phyloP scores from a whole-genome alignment of 2,113 vertebrate species.

The Poeciliopsis turrubarensis region DNA sequence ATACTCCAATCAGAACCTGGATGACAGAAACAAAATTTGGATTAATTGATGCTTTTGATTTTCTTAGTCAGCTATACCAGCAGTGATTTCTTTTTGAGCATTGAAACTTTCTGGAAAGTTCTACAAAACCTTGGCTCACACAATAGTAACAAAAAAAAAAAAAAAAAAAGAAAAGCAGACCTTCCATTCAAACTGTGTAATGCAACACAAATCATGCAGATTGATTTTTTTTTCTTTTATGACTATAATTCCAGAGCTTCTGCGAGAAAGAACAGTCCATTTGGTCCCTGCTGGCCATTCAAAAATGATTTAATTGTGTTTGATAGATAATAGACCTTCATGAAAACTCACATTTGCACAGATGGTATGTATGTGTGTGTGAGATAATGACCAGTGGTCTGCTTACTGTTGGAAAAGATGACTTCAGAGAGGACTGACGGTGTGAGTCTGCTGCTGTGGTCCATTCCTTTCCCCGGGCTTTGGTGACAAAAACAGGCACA shows the following conservation, averaged over 20 bases:
- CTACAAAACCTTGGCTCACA: background rate
- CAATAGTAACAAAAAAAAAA: background rate
- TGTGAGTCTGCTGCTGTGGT: slow-evolving; percentile 56
- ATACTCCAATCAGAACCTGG: too few species aligned
- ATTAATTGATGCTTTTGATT: too few species aligned
- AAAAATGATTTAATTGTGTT: slow-evolving; percentile 65
- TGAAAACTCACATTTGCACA: slow-evolving; percentile 74
- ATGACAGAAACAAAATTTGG: too few species aligned
- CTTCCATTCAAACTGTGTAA: background rate
- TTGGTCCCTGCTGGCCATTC: slow-evolving; percentile 39
- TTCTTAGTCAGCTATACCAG: background rate
- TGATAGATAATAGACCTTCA: slow-evolving; percentile 67
- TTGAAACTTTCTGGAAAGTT: background rate
- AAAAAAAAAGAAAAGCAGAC: slow-evolving; percentile 5
- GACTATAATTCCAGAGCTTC: slow-evolving; percentile 21
- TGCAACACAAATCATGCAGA: slow-evolving; percentile 19
- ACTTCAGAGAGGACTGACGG: slow-evolving; percentile 73
- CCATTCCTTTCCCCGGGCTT: slow-evolving; percentile 65
- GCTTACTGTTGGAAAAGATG: slow-evolving; percentile 78
- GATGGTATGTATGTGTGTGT: slow-evolving; percentile 62
- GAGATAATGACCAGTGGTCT: slow-evolving; percentile 72
- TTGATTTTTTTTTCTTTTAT: slow-evolving; percentile 8
- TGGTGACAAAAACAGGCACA: slow-evolving; percentile 43
- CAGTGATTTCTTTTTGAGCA: background rate
- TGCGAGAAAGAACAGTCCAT: slow-evolving; percentile 47